Base-by-base conservation (phyloP, 2,797 vertebrate species). In the Merluccius polli region DNA sequence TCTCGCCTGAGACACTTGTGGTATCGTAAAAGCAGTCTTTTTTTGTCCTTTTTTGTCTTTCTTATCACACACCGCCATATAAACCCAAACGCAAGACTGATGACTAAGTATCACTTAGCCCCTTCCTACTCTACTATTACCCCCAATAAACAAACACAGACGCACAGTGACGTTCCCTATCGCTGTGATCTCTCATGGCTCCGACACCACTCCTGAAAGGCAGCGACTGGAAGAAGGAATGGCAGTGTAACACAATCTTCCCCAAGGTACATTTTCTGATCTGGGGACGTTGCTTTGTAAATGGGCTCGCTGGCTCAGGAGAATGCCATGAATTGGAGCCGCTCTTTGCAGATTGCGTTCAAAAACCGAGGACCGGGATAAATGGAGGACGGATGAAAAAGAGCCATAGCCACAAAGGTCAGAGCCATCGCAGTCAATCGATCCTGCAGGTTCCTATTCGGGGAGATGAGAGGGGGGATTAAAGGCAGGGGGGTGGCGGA, bases 181-280 rank as follows among this genome's bases (percentile, higher is more conserved):
- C 6, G n/a, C n/a, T 3, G 52, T 6, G 52, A n/a, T 24, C 27
- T 29, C 72, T 30, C 33, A n/a, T 33, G 38, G 24, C 30, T 52
- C 65, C 11, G 21, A 35, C 24, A 72, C 10, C 12, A 7, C 21
- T 24, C 21, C 36, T 41, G 36, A 18, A 38, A 24, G 30, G 13
- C 18, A 24, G 69, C 11, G 33, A 63, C 29, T 38, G 63, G 80
- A 72, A 48, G 24, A 16, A 24, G 48, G 68, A 65, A 65, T 75
- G 78, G 76, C 74, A 65, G 69, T 78, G 83, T 78, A 87, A 87
- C 78, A 18, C 52, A 71, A 87, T 82, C 83, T n/a, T 75, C 85
- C 81, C 81, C 2, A 72, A 84, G 85, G 87, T 82, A 78, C 84
- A 79, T 31, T 86, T 86, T 85, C 83, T 82, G 86, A 87, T 88